A percentile compares a stretch with the other conserved stretches of the same genome.
Conservation (phyloP, 2,113 vertebrate genomes). For the Rhinoderma darwinii region DNA sequence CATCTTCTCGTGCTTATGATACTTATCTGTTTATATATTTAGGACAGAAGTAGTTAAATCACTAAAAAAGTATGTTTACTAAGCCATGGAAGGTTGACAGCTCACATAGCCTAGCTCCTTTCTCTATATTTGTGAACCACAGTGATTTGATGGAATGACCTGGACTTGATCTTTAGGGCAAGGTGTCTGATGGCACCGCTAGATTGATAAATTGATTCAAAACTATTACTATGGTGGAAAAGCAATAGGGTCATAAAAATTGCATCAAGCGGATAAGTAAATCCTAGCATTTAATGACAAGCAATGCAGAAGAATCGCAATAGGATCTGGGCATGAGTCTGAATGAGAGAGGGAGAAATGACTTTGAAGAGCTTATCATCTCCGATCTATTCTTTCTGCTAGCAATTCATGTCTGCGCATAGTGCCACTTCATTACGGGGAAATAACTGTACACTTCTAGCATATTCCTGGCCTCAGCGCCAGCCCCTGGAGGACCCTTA, state of each 20-base stretch:
- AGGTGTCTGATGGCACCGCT: constrained; percentile 92
- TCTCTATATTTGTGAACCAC: constrained; percentile 87
- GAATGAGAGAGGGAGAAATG: constrained; percentile 99
- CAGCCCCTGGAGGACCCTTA: constrained; percentile 87
- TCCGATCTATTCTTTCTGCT: constrained; percentile 98
- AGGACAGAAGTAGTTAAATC: constrained; percentile 86
- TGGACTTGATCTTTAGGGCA: constrained; percentile 99
- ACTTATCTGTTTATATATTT: constrained; percentile 55
- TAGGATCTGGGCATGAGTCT: constrained; percentile 89
- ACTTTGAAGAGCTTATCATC: constrained; percentile 99
- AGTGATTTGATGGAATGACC: constrained; percentile 99
- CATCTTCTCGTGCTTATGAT: constrained; percentile 1
- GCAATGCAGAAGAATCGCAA: constrained; percentile 85
- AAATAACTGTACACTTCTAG: constrained; percentile 97
- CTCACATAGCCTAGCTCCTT: constrained; percentile 72
- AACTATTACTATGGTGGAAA: constrained; percentile 99
- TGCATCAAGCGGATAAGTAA: constrained; percentile 98
- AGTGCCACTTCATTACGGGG: constrained; percentile 99
- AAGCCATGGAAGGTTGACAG: constrained; percentile 88
- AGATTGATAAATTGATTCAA: constrained; percentile 99
- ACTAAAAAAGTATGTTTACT: constrained; percentile 85
- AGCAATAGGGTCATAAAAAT: constrained; percentile 99
- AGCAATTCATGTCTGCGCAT: constrained; percentile 97
- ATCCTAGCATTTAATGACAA: constrained; percentile 92
- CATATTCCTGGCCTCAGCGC: constrained; percentile 83